A percentile compares a stretch with the other conserved stretches of the same genome.
Evolutionary conservation across 1,140 invertebrate genomes (phyloP).

Genomic region (Diachasmimorpha longicaudata): DNA sequence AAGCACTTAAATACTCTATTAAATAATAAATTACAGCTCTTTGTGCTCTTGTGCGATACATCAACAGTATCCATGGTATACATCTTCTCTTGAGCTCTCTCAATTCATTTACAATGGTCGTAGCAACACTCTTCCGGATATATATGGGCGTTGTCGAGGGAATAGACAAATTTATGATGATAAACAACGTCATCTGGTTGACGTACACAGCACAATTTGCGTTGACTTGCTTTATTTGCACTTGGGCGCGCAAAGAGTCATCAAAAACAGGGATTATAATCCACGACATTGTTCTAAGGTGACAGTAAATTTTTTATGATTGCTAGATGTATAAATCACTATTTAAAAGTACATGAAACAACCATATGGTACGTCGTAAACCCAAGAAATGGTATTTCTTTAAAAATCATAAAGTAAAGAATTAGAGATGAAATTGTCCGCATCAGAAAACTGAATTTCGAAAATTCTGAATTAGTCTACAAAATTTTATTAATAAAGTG

Average conservation of each 20-base stretch:
- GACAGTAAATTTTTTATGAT: neutral
- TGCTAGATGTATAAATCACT: neutral
- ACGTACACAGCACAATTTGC: slow-evolving; percentile 39
- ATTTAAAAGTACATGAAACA: neutral
- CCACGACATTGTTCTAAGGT: slow-evolving; percentile 32
- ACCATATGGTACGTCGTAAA: no score
- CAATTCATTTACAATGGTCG: slow-evolving; percentile 47
- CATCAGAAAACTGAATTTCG: no score
- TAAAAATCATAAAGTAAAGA: no score
- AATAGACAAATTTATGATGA: slow-evolving; percentile 40
- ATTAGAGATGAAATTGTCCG: no score
- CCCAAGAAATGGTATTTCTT: neutral
- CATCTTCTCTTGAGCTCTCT: slow-evolving; percentile 42
- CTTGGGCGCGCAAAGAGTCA: slow-evolving; percentile 33
- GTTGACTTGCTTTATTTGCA: slow-evolving; percentile 40
- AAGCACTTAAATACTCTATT: neutral
- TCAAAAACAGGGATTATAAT: slow-evolving; percentile 34
- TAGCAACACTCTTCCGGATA: slow-evolving; percentile 45
- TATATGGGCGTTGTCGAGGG: slow-evolving; percentile 46
- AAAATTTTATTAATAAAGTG: no score
- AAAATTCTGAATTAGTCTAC: no score
- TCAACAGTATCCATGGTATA: slow-evolving; percentile 41
- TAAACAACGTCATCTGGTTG: slow-evolving; percentile 48
- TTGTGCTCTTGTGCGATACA: slow-evolving; percentile 32
- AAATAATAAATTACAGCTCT: slow-evolving; percentile 31